Evolutionary conservation across 53 echinoderm and acorn worm genomes (phyloP).

Genomic region (Crossaster papposus): DNA sequence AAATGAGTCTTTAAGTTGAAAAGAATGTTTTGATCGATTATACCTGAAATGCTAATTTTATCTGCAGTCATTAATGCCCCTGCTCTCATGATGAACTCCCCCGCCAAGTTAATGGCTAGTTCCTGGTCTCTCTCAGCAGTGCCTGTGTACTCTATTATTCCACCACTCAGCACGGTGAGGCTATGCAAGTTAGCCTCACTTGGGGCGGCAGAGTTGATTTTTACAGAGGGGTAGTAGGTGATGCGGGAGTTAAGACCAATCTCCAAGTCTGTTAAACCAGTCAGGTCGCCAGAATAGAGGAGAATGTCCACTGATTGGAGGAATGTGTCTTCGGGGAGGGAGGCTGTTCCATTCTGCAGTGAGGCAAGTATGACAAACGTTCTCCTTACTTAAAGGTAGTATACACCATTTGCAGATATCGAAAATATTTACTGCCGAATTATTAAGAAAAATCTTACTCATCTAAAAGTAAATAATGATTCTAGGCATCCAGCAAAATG

Average conservation of each 20-base stretch:
- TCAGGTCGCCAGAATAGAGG: constrained; percentile 69
- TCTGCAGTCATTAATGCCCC: constrained; percentile 74
- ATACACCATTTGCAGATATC: too few relatives aligned
- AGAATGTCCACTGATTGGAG: constrained; percentile 71
- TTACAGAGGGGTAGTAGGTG: constrained; percentile 71
- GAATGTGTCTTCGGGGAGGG: constrained; percentile 68
- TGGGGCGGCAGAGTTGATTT: constrained; percentile 70
- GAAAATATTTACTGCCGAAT: too few relatives aligned
- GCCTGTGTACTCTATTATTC: constrained; percentile 69
- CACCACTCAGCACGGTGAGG: constrained; percentile 70
- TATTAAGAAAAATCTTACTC: too few relatives aligned
- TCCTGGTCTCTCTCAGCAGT: constrained; percentile 44
- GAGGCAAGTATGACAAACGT: background rate
- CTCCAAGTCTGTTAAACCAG: constrained; percentile 67
- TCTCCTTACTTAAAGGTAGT: too few relatives aligned
- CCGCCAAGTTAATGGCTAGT: constrained; percentile 59
- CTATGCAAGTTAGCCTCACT: constrained; percentile 64
- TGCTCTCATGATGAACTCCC: constrained; percentile 61
- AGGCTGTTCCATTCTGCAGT: constrained; percentile 73
- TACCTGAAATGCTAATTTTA: constrained; percentile 68
- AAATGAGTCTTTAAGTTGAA: too few relatives aligned
- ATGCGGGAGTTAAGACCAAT: constrained; percentile 63
- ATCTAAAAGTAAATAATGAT: too few relatives aligned
- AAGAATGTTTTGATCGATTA: background rate
- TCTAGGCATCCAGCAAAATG: too few relatives aligned